These are phyloP conservation scores for Rutpela maculata DNA, from an alignment of 2,888 invertebrate genomes.

Conservation along the genomic window DNA sequence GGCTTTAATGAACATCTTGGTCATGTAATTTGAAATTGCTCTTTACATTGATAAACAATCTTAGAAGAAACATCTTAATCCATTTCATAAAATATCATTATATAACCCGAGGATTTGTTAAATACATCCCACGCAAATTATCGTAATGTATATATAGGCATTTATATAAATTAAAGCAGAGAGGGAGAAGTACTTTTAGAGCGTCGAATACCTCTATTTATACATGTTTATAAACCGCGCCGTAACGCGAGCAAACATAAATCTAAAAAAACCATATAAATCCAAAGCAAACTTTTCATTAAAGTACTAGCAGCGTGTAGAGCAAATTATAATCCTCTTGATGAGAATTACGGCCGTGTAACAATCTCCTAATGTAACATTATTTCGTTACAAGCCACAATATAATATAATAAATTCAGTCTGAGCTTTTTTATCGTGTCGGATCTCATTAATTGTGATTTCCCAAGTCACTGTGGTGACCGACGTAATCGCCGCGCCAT, in stretches of 20 bases:
- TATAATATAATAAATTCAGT: slow-evolving; percentile 41
- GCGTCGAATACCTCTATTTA: slow-evolving; percentile 20
- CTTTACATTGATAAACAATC: too few species aligned
- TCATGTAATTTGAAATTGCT: too few species aligned
- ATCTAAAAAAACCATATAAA: slow-evolving; percentile 23
- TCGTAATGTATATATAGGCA: not conserved
- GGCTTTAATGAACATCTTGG: too few species aligned
- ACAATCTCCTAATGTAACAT: slow-evolving; percentile 37
- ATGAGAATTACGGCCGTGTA: slow-evolving; percentile 35
- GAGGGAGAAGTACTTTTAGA: slow-evolving; percentile 8
- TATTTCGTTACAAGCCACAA: slow-evolving; percentile 33
- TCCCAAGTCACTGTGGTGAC: slow-evolving; percentile 39
- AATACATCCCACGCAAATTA: not conserved
- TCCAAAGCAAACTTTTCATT: slow-evolving; percentile 44
- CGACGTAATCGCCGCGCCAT: slow-evolving; percentile 41
- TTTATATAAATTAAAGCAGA: slow-evolving; percentile 18
- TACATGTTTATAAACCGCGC: slow-evolving; percentile 23
- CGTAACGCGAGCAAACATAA: slow-evolving; percentile 21
- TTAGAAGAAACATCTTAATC: not conserved
- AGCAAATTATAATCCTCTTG: slow-evolving; percentile 49
- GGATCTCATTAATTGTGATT: slow-evolving; percentile 41
- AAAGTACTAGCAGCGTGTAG: slow-evolving; percentile 36
- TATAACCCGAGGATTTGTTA: not conserved
- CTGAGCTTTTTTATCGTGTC: slow-evolving; percentile 34
- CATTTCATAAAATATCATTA: not conserved